Conservation (phyloP, 2,888 invertebrate genomes). For the Lapara coniferarum region DNA sequence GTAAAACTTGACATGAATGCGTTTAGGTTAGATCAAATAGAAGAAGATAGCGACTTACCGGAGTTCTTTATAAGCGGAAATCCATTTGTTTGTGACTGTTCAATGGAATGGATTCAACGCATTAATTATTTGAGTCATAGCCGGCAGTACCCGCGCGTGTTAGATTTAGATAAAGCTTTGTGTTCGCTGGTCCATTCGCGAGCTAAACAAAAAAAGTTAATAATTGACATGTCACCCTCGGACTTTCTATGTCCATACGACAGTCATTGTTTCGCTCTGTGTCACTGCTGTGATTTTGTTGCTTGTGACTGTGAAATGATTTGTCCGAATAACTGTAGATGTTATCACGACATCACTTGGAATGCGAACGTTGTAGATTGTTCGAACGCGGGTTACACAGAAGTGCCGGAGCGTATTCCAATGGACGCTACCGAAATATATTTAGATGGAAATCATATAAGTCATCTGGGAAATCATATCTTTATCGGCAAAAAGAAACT, state of each 20-base stretch:
- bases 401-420: slow-evolving; percentile 90
- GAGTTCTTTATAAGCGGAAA: slow-evolving; percentile 92
- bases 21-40: slow-evolving; percentile 86
- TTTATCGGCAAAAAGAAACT: slow-evolving; percentile 94
- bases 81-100: slow-evolving; percentile 93
- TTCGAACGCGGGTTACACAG: slow-evolving; percentile 88
- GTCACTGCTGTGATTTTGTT: slow-evolving; percentile 95
- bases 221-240: slow-evolving; percentile 87
- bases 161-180: slow-evolving; percentile 90
- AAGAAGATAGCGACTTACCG: slow-evolving; percentile 88
- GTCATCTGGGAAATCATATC: slow-evolving; percentile 90
- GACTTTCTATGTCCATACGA: slow-evolving; percentile 92
- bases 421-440: slow-evolving; percentile 96
- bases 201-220: slow-evolving; percentile 87
- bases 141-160: slow-evolving; percentile 90
- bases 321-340: slow-evolving; percentile 92
- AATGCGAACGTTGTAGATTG: slow-evolving; percentile 93
- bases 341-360: slow-evolving; percentile 94
- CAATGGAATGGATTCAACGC: slow-evolving; percentile 93
- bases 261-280: slow-evolving; percentile 92
- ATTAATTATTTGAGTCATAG: slow-evolving; percentile 90
- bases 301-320: slow-evolving; percentile 96
- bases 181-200: slow-evolving; percentile 88
- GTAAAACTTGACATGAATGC: slow-evolving; percentile 89
- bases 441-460: slow-evolving; percentile 92